Conservation (phyloP, 2,888 invertebrate species). For the Agelastica alni region DNA sequence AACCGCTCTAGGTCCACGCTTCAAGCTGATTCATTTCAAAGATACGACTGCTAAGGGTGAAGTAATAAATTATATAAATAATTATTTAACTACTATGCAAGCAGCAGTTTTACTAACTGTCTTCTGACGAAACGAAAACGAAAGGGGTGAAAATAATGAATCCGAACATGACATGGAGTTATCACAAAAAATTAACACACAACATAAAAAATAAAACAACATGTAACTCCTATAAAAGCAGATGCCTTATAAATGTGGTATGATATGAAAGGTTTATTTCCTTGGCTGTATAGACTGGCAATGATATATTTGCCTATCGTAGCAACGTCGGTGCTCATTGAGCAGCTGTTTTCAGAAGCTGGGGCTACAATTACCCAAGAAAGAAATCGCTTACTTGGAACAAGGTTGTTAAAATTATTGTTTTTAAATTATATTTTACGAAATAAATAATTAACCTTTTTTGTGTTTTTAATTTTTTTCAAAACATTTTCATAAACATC, state of each 20-base stretch:
- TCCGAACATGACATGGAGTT: too few relatives aligned
- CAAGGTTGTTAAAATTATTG: neutral
- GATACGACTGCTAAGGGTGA: neutral
- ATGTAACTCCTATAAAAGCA: neutral
- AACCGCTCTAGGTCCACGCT: neutral
- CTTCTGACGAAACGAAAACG: neutral
- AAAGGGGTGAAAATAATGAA: neutral
- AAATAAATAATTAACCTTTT: too few relatives aligned
- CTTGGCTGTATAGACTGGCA: neutral
- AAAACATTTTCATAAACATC: too few relatives aligned
- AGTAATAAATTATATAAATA: conserved; percentile 1
- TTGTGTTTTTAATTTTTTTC: too few relatives aligned
- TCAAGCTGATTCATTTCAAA: conserved; percentile 2
- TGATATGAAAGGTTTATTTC: neutral
- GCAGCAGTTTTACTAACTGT: neutral
- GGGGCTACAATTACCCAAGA: conserved; percentile 6
- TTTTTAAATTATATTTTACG: neutral
- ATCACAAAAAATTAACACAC: neutral
- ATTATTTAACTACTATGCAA: neutral
- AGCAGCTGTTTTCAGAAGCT: conserved; percentile 8
- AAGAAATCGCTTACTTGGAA: neutral
- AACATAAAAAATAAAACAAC: neutral
- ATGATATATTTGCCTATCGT: neutral
- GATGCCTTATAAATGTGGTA: neutral
- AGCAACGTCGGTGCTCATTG: conserved; percentile 2